phyloP scores from a whole-genome alignment of 1,140 invertebrate species.

The Branchinecta lynchi region DNA sequence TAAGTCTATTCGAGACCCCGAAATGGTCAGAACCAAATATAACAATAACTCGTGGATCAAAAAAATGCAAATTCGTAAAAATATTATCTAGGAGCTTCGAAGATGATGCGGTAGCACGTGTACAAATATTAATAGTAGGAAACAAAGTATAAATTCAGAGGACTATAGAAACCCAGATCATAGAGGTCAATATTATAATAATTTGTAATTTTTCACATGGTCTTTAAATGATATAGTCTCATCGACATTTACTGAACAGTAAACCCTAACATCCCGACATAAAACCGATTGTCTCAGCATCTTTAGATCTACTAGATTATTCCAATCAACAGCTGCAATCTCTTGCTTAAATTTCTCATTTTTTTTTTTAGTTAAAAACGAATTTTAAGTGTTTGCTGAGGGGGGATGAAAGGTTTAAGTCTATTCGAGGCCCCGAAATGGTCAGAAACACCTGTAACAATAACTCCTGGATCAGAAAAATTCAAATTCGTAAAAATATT shows the following conservation, averaged over 20 bases:
- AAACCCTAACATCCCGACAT: no score
- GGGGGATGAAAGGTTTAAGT: conserved; percentile 3
- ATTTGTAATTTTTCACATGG: no score
- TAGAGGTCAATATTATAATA: conserved; percentile 10
- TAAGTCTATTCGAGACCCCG: neutral
- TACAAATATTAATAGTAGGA: no score
- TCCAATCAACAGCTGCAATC: conserved; percentile 6
- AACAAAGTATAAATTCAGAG: neutral
- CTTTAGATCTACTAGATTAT: neutral
- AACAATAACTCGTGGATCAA: conserved; percentile 6
- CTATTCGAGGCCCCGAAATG: neutral
- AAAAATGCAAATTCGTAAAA: neutral
- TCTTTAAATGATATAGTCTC: no score
- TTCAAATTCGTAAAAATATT: neutral
- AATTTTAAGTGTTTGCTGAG: neutral
- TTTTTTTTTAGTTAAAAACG: neutral
- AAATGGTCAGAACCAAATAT: neutral
- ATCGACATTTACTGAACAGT: no score
- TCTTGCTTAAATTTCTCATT: neutral
- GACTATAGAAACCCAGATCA: neutral
- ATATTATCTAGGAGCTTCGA: neutral
- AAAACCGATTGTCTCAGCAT: neutral
- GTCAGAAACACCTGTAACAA: conserved; percentile 9
- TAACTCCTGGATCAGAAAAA: conserved; percentile 6
- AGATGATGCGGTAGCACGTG: neutral